These are phyloP conservation scores for Phyto melanocephala DNA, from an alignment of 2,888 invertebrate genomes.

Conservation along the genomic window DNA sequence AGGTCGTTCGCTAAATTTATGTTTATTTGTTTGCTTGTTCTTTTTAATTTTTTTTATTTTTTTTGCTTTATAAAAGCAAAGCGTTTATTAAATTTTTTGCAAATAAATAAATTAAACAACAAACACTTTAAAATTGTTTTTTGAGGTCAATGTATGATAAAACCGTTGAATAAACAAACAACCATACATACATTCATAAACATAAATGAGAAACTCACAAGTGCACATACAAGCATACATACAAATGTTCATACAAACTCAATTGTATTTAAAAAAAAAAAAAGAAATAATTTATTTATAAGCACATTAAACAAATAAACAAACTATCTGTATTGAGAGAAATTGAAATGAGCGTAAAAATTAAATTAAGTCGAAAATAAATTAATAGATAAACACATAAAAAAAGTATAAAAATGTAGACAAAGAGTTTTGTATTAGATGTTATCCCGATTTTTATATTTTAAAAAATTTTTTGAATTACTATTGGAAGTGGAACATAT, in stretches of 20 bases:
- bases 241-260: neutral
- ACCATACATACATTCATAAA: neutral
- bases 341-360: neutral
- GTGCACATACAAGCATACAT: neutral
- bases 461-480: too few species aligned
- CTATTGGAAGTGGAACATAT: too few species aligned
- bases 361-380: neutral
- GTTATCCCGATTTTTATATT: too few species aligned
- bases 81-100: too few species aligned
- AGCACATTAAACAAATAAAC: constrained; percentile 29
- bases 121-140: constrained; percentile 20
- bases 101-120: constrained; percentile 5
- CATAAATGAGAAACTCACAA: neutral
- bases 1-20: constrained; percentile 47
- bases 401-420: too few species aligned
- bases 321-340: neutral
- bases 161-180: constrained; percentile 23
- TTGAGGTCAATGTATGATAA: constrained; percentile 64
- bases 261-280: neutral
- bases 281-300: constrained; percentile 8
- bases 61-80: too few species aligned
- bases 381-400: neutral
- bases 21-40: neutral
- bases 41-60: neutral
- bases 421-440: too few species aligned